Evolutionary conservation across 2,113 vertebrate genomes (phyloP).

Genomic region (Pseudonaja textilis): DNA sequence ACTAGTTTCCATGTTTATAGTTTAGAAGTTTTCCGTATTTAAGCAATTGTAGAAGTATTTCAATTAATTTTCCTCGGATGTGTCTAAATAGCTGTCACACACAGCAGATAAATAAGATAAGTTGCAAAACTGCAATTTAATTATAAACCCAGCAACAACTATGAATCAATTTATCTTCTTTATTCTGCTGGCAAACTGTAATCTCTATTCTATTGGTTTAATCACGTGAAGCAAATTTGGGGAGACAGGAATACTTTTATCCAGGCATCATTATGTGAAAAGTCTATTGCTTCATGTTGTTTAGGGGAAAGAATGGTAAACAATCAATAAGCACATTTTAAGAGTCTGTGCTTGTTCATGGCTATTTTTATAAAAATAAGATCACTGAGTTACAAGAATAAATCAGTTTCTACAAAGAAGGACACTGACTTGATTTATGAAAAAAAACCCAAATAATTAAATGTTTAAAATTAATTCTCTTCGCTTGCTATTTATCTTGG

Average conservation of each 20-base stretch:
- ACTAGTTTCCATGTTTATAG: constrained; percentile 38
- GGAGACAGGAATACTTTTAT: constrained; percentile 17
- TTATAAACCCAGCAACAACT: constrained; percentile 62
- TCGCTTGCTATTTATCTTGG: not conserved
- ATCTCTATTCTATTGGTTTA: constrained; percentile 29
- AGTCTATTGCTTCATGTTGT: not conserved
- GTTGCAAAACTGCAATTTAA: constrained; percentile 54
- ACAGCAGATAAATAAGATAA: constrained; percentile 59
- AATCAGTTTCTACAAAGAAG: not conserved
- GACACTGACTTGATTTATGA: not conserved
- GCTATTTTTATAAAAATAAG: constrained; percentile 1
- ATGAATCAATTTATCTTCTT: constrained; percentile 48
- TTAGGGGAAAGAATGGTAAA: not conserved
- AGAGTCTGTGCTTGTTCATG: constrained; percentile 1
- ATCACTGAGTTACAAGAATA: not conserved
- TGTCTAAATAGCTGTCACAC: constrained; percentile 52
- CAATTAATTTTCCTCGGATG: constrained; percentile 64
- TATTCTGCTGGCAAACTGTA: constrained; percentile 14
- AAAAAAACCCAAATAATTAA: not conserved
- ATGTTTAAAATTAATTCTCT: not conserved
- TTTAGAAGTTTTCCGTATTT: constrained; percentile 39
- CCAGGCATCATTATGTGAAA: constrained; percentile 32
- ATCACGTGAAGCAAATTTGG: constrained; percentile 48
- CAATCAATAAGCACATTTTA: constrained; percentile 28
- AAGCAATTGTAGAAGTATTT: constrained; percentile 41